Base-by-base conservation (phyloP, 2,888 invertebrate species). In the Orthonychiurus folsomi region DNA sequence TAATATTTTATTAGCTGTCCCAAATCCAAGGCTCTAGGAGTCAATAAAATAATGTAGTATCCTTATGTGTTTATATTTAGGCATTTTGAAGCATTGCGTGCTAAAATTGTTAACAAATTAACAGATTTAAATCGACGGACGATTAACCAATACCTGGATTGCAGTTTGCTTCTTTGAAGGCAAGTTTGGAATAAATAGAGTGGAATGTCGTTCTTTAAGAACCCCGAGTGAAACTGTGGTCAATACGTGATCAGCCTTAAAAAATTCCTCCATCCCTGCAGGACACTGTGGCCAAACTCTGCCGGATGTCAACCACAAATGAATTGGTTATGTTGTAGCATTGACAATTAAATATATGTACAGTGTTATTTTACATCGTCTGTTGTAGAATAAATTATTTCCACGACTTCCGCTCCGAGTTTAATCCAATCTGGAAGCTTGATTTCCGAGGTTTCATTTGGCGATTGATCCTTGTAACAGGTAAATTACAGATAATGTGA, bases 211-310 rank as follows among this genome's bases (percentile, higher is more conserved):
- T 25, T 80, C 80, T 73, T 87, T 87, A 20, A 88, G 76, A 0
- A 85, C 85, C 0, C 87, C 88, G 0, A 88, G 75, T 0, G 88
- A 85, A 0, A 83, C 79, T 0, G 88, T 88, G 0, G 86, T 77
- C 26, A 89, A 82, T 1, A 85, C 84, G 72, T 84, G 83, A 69
- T 83, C 82, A 0, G 85, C 84, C 23, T 73, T 75, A 67, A 81
- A 84, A 0, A 20, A 71, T 68, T 1, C 78, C 73, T 0, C 83
- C 84, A 73, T 84, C 83, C 24, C 75, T 74, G 69, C 82, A 82
- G 0, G 73, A 72, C 0, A 84, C 80, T 23, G 27, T 21, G 2
- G 20, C 56, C 28, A 5, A 5, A 28, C 28, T 21, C 15, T 24
- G 12, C 9, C 15, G 15, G 5, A 37, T 37, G 37, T 37, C 5